These are phyloP conservation scores for Pao palembangensis DNA, from an alignment of 2,113 vertebrate genomes.

Conservation along the genomic window DNA sequence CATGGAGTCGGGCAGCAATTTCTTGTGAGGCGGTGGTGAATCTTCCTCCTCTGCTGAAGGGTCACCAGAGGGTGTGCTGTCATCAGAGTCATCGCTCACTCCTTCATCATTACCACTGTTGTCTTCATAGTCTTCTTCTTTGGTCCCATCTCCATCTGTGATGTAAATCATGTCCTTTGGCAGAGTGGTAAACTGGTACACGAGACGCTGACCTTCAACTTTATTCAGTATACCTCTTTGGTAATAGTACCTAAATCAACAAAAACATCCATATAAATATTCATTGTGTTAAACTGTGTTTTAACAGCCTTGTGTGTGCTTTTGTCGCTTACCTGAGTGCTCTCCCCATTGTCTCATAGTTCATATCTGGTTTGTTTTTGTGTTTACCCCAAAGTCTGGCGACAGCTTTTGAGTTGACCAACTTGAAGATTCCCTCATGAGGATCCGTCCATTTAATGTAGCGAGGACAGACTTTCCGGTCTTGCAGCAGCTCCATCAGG, in stretches of 20 bases:
- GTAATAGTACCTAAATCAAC: conserved; percentile 89
- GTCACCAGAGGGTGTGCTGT: conserved; percentile 69
- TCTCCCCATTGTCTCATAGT: conserved; percentile 98
- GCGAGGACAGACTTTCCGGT: conserved; percentile 91
- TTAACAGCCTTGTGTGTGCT: not conserved
- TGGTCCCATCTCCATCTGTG: conserved; percentile 77
- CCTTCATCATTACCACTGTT: conserved; percentile 48
- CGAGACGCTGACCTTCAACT: conserved; percentile 96
- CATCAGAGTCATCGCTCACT: conserved; percentile 54
- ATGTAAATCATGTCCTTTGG: conserved; percentile 93
- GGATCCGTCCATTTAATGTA: conserved; percentile 98
- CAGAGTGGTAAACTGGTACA: conserved; percentile 97
- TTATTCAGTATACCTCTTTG: conserved; percentile 98
- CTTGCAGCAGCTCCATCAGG: conserved; percentile 91
- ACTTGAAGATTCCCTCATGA: conserved; percentile 94
- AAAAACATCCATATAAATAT: not conserved
- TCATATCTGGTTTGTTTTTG: conserved; percentile 99
- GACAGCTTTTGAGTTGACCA: conserved; percentile 97
- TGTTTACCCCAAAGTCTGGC: conserved; percentile 95
- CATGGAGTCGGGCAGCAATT: conserved; percentile 1
- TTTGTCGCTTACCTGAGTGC: conserved; percentile 83
- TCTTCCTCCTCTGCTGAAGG: conserved; percentile 67
- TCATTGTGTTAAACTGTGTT: not conserved
- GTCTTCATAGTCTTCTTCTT: conserved; percentile 65
- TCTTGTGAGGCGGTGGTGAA: conserved; percentile 40